Base-by-base conservation (phyloP, 2,113 vertebrate genomes). In the Sturnira hondurensis region DNA sequence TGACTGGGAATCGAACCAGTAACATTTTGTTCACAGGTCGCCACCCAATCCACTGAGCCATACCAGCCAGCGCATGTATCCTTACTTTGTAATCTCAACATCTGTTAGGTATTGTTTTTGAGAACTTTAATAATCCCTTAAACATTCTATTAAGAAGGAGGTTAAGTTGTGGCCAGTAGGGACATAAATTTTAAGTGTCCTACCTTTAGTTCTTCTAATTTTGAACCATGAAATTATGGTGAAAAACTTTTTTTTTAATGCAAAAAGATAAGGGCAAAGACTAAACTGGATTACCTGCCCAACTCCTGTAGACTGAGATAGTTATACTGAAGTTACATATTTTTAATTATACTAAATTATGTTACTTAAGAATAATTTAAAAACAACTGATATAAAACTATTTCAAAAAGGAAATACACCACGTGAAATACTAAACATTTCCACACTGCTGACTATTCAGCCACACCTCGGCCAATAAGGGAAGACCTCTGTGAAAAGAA, bases 101-200 rank as follows among this genome's bases (percentile, higher is more conserved):
- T 47, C 14, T 71, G 41, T 38, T 58, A 19, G 74, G 38, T 74
- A 20, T 22, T 91, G 24, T 68, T 88, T 86, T 88, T 36, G n/a
- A 45, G 70, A 93, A 93, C 16, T 95, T 74, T 76, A 87, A 47
- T 68, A 82, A 89, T 54, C 13, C 58, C 54, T 56, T 80, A 92
- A 63, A 38, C 71, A 67, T 22, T 58, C 67, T 88, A 81, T 19
- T 12, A 41, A 82, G 88, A 71, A 52, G 33, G 31, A 88, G 8
- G 65, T 76, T 73, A 88, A 61, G 58, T 28, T 61, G 54, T 78
- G 15, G 70, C 86, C 83, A 82, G 9, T 7, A 94, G 22, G 73
- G 33, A 84, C 76, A 76, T 45, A 82, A 45, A 50, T 86, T 54
- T 76, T 41, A 91, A 95, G 74, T 8, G 7, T 87, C 38, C 17